These are phyloP conservation scores for Encarsia formosa DNA, from an alignment of 2,888 invertebrate genomes.

Conservation along the genomic window DNA sequence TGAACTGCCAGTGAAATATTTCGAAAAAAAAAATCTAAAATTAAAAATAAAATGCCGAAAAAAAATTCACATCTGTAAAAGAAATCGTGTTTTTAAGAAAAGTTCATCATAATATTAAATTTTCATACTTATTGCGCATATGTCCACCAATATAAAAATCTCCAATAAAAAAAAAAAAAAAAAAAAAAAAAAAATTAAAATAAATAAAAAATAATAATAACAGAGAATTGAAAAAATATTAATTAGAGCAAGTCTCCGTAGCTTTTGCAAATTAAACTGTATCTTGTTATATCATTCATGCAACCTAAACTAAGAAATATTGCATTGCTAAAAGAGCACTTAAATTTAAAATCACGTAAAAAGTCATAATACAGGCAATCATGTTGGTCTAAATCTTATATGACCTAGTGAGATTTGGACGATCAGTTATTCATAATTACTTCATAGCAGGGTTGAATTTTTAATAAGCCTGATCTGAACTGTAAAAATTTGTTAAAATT, in stretches of 20 bases:
- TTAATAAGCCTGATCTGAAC: background rate
- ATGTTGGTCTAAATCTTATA: conserved; percentile 4
- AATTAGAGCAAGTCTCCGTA: conserved; percentile 5
- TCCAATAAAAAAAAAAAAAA: conserved; percentile 4
- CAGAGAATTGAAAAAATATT: conserved; percentile 26
- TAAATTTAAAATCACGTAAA: no score
- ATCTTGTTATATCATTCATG: background rate
- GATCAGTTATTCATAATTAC: conserved; percentile 1
- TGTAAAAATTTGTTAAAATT: background rate
- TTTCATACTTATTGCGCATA: no score
- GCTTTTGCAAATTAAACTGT: conserved; percentile 11
- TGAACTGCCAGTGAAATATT: no score
- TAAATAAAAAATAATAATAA: conserved; percentile 9
- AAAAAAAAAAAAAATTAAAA: conserved; percentile 30
- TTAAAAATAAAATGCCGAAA: background rate
- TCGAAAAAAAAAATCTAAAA: no score
- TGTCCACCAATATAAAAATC: no score
- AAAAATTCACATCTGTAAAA: conserved; percentile 1
- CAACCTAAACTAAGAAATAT: background rate
- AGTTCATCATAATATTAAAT: no score
- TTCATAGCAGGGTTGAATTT: conserved; percentile 17
- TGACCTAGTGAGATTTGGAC: conserved; percentile 7
- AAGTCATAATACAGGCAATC: conserved; percentile 6
- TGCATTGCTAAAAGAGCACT: background rate
- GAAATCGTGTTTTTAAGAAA: conserved; percentile 15